A percentile compares a stretch with the other conserved stretches of the same genome.
These are phyloP conservation scores for Diadromus collaris DNA, from an alignment of 2,888 invertebrate genomes.

Conservation along the genomic window DNA sequence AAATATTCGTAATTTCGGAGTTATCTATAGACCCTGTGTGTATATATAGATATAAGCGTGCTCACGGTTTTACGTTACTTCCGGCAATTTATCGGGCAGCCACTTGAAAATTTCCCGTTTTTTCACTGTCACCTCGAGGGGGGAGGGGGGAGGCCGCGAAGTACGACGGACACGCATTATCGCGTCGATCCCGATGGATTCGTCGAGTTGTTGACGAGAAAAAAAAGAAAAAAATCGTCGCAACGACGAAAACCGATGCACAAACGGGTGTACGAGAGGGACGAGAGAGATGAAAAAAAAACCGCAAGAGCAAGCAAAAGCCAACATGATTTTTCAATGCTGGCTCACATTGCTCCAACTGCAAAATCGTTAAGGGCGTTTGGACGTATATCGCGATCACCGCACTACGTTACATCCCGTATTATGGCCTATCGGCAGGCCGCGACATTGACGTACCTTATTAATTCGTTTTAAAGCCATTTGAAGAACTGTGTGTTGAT, in stretches of 20 bases:
- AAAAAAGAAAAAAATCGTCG: constrained; percentile 5
- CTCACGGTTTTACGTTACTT: constrained; percentile 79
- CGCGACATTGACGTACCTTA: constrained; percentile 88
- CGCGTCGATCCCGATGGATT: constrained; percentile 23
- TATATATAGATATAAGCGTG: constrained; percentile 61
- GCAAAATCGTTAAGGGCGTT: constrained; percentile 83
- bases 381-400: constrained; percentile 73
- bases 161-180: constrained; percentile 41
- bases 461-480: constrained; percentile 99
- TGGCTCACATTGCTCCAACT: constrained; percentile 79
- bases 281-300: constrained; percentile 49
- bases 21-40: constrained; percentile 70
- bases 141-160: constrained; percentile 11
- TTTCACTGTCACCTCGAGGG: constrained; percentile 71
- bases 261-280: constrained; percentile 59
- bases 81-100: constrained; percentile 77
- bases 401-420: constrained; percentile 63
- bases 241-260: constrained; percentile 57
- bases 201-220: constrained; percentile 43
- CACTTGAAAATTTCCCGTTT: constrained; percentile 68
- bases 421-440: constrained; percentile 64
- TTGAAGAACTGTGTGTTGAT: constrained; percentile 82
- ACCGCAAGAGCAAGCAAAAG: constrained; percentile 61
- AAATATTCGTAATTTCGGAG: constrained; percentile 69
- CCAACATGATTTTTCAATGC: constrained; percentile 81